Base-by-base conservation (phyloP, 2,113 vertebrate genomes). In the Pachyramphus minor region DNA sequence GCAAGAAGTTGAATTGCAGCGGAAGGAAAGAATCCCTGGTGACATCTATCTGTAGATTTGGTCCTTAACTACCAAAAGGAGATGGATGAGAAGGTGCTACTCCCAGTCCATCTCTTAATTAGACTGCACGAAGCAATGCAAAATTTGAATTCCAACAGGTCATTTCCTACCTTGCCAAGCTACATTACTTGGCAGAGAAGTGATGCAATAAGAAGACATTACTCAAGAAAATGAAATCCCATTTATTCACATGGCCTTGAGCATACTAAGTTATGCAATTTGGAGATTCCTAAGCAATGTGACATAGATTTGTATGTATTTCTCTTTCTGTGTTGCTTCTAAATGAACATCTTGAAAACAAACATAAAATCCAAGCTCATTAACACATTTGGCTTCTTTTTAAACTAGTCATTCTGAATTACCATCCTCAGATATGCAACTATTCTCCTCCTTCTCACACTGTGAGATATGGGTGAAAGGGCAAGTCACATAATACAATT, bases 191-290 rank as follows among this genome's bases (percentile, higher is more conserved):
- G 73, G 84, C 60, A 90, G 44, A 92, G 45, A 49, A 94, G 47
- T 89, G 83, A 92, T 92, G 93, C 69, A 94, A 76, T 76, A 83
- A 89, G 76, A 58, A 85, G 30, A 81, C 52, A 45, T 95, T 92
- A 95, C 88, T 90, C 93, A 96, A 90, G 73, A 93, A 96, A 88
- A 96, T 90, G 19, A 96, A 90, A 94, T 93, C 60, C 89, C 62
- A 79, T 84, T 89, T 86, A 94, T 96, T 82, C 92, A 89, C 63
- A 90, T 60, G 35, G 84, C 92, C 83, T 84, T 45, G 63, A 94
- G 73, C 45, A 68, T 39, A 47, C 9, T 44, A 9, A 37, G 17
- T 92, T 75, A 95, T 21, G 53, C 60, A 87, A 96, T 60, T 49
- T 72, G 63, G 66, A 86, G 84, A 95, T 95, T 93, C 89, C 91